These are phyloP conservation scores for Lordiphosa andalusiaca DNA, from an alignment of 2,888 invertebrate genomes.

Conservation along the genomic window DNA sequence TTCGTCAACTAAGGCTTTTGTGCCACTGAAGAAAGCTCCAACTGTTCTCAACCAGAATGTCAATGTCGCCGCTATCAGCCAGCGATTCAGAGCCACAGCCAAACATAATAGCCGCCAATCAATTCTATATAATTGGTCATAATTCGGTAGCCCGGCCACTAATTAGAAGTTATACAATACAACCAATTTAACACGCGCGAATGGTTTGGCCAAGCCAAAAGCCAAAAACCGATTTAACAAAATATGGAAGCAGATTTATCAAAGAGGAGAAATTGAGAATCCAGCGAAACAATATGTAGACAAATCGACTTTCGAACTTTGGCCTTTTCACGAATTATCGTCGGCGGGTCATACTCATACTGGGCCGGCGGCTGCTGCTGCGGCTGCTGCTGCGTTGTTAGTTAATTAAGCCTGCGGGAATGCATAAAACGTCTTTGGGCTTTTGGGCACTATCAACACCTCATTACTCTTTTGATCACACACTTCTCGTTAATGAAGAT, in stretches of 20 bases:
- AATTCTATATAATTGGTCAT: slow-evolving; percentile 61
- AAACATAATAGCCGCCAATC: slow-evolving; percentile 36
- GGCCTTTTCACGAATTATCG: slow-evolving; percentile 26
- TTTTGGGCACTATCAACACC: slow-evolving; percentile 76
- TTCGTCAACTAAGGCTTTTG: slow-evolving; percentile 1
- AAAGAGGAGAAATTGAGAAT: slow-evolving; percentile 68
- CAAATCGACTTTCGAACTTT: slow-evolving; percentile 28
- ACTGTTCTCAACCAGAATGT: slow-evolving; percentile 10
- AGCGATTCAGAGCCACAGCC: slow-evolving; percentile 11
- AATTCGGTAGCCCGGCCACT: slow-evolving; percentile 70
- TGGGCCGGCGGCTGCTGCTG: slow-evolving; percentile 9
- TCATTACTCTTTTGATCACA: slow-evolving; percentile 78
- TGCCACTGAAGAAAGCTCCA: slow-evolving; percentile 5
- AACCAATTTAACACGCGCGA: slow-evolving; percentile 61
- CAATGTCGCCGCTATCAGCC: slow-evolving; percentile 4
- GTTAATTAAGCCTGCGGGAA: slow-evolving; percentile 63
- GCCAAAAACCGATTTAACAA: slow-evolving; percentile 44
- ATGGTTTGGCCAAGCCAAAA: slow-evolving; percentile 31
- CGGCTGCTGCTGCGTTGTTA: slow-evolving; percentile 18
- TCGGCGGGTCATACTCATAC: slow-evolving; percentile 30
- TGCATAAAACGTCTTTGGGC: slow-evolving; percentile 50
- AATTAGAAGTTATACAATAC: slow-evolving; percentile 75
- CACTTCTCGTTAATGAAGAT: slow-evolving; percentile 76
- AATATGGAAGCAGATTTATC: slow-evolving; percentile 69
- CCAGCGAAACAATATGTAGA: slow-evolving; percentile 12